Base-by-base conservation (phyloP, 1,140 invertebrate genomes). In the Drosophila rhopaloa region DNA sequence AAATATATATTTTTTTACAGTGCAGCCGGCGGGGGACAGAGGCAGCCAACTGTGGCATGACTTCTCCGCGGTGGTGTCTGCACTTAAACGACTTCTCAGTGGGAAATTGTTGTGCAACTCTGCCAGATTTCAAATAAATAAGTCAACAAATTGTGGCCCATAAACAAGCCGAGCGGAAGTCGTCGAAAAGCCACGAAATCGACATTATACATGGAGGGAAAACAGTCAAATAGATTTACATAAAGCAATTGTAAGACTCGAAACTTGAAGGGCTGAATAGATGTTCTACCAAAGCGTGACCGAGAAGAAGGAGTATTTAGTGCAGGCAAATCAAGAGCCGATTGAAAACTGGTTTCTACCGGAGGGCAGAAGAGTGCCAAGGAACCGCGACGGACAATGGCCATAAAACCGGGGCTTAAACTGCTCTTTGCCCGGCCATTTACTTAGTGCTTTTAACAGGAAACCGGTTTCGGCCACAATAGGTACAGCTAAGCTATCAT, bases 261-360 rank as follows among this genome's bases (percentile, higher is more conserved):
- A 11, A 46, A 62, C 32, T 27, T 8, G 19, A 56, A 32, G 67
- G 62, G 68, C 66, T 61, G 38, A 29, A 27, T 29, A 16, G 67
- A 72, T 79, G 80, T 86, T 86, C 83, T 88, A 76, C 60, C 80
- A 73, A 70, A 88, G 71, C 83, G 80, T 86, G 83, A 86, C 84
- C 83, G 59, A 71, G 44, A 67, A 73, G 65, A 63, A 29, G 50
- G 32, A 32, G 60, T 14, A 48, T 67, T 65, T 51, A 65, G 46
- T 43, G 59, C 46, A 61, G 58, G 51, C 59, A 62, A 48, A 70
- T 16, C 55, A 54, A 9, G 54, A 58, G 53, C 54, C 66, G 55
- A 48, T 75, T 44, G 32, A 38, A 79, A 84, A 83, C 81, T 51
- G 72, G 76, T 84, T 83, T 62, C 11, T n/a, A 43, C 37, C 68